Evolutionary conservation across 1,140 invertebrate species (phyloP), one percentile per base, ranked within the genome.

Genomic region (Oryzaephilus surinamensis): DNA sequence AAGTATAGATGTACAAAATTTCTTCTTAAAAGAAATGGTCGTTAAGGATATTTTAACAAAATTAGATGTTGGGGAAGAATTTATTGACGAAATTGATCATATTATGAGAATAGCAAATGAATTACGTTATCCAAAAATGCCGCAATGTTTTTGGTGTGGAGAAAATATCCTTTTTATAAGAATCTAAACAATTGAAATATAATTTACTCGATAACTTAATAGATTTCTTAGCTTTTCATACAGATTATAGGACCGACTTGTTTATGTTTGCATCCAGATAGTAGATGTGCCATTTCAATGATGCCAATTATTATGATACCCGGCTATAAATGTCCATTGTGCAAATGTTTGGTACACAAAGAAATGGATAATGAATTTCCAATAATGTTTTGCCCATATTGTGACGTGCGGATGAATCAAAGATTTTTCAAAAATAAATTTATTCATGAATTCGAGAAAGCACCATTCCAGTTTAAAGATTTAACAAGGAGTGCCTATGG

Each of bases 1-100:
- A 23, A 59, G 51, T 23, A 45, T 54, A 11, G 43, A 36, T 33
- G 26, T 57, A 10, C 30, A 48, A 14, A 54, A 51, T 20, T 43
- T 51, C 32, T 60, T 49, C 36, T 41, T 60, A 16, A 60, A 60
- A 40, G 50, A 57, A 45, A 46, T 51, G 26, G 46, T 58, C 7
- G 30, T 38, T 10, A 42, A 41, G 21, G 38, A 52, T 7, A 35
- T 57, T 36, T 37, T 57, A 26, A 29, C 40, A 0, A 55, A 52
- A 39, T 33, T 46, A 29, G 38, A 53, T 26, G 43, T 52, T 29
- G 44, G 53, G 14, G 32, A 36, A 36, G 45, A 38, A 32, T 51
- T 54, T 33, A 39, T 52, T 19, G 30, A 48, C 32, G 51, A 48
- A 23, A 51, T 59, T 4, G 41, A 20, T 19, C 21, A 46, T 21